Percentiles rank a stretch among this genome's conserved stretches.
phyloP scores from a whole-genome alignment of 2,888 invertebrate species.

The Leucophenga montana region DNA sequence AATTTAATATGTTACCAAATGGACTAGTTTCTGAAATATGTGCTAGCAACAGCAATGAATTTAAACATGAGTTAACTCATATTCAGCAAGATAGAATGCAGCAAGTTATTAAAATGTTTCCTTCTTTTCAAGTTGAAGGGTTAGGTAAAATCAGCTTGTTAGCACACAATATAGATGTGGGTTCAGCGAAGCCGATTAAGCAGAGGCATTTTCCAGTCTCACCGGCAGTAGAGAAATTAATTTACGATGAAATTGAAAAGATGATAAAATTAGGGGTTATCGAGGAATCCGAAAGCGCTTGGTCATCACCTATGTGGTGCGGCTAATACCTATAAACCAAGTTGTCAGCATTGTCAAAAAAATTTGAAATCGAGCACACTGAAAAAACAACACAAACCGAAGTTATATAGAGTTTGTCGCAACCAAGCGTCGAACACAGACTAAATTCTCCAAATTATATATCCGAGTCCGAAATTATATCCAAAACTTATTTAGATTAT shows the following conservation, averaged over 20 bases:
- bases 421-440: background rate
- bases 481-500: background rate
- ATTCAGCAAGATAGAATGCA: too few species aligned
- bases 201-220: slow-evolving; percentile 31
- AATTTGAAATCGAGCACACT: background rate
- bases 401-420: background rate
- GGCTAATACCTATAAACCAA: background rate
- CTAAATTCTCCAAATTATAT: background rate
- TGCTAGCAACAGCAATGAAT: too few species aligned
- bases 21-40: background rate
- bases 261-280: slow-evolving; percentile 22
- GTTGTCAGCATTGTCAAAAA: background rate
- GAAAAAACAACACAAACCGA: background rate
- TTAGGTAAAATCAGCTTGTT: slow-evolving; percentile 19
- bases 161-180: slow-evolving; percentile 24
- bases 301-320: slow-evolving; percentile 13
- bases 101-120: too few species aligned
- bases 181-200: slow-evolving; percentile 23
- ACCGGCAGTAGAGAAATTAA: slow-evolving; percentile 26
- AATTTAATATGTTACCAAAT: background rate
- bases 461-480: background rate
- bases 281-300: slow-evolving; percentile 9
- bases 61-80: too few species aligned
- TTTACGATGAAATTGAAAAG: slow-evolving; percentile 14
- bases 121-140: slow-evolving; percentile 13